These are phyloP conservation scores for Suillia variegata DNA, from an alignment of 2,888 invertebrate genomes.

Conservation along the genomic window DNA sequence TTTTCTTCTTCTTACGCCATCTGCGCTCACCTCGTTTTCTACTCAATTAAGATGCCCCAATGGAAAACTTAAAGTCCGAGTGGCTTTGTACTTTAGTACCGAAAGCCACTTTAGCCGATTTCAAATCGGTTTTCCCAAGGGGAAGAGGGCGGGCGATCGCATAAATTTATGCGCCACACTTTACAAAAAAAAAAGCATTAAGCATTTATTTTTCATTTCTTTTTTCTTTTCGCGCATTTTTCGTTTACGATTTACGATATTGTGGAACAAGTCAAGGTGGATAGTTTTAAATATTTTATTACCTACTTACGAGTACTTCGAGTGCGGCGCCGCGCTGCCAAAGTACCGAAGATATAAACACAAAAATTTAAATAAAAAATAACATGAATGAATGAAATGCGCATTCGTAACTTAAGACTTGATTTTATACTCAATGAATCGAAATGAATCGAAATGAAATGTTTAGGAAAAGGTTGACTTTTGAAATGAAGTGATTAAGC, in stretches of 20 bases:
- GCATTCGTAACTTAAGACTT: slow-evolving; percentile 11
- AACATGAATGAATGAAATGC: slow-evolving; percentile 1
- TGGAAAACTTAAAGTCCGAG: neutral
- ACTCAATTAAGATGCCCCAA: neutral
- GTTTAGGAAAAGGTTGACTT: neutral
- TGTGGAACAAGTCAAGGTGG: slow-evolving; percentile 25
- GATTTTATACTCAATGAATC: slow-evolving; percentile 6
- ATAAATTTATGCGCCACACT: neutral
- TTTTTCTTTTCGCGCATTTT: neutral
- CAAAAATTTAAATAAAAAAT: too few relatives aligned
- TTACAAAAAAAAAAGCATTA: neutral
- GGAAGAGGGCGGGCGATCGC: neutral
- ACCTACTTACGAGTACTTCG: neutral
- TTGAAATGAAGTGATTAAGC: too few relatives aligned
- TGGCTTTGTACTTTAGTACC: neutral
- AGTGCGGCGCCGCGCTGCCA: too few relatives aligned
- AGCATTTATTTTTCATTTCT: neutral
- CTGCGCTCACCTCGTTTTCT: too few relatives aligned
- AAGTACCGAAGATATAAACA: too few relatives aligned
- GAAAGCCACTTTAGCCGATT: neutral
- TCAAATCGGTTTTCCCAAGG: neutral
- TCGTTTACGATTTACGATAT: neutral
- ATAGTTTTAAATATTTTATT: slow-evolving; percentile 13
- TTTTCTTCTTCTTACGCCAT: too few relatives aligned
- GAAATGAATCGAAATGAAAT: neutral